Evolutionary conservation across 1,140 invertebrate species (phyloP).

Genomic region (Drosophila parvula): DNA sequence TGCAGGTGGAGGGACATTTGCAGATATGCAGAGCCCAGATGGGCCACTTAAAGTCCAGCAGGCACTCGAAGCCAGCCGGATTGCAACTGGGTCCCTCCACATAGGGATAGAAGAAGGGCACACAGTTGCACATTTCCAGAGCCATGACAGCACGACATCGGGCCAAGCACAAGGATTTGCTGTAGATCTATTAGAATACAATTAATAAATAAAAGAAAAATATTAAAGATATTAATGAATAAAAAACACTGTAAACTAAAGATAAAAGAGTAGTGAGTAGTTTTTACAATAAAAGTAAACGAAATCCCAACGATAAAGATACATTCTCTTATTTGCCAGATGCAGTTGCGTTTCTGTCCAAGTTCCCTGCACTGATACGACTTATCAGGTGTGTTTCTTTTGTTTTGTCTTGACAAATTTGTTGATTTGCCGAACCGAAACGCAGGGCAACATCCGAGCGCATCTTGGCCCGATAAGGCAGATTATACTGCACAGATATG

Average conservation of each 20-base stretch:
- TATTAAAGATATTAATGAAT: background rate
- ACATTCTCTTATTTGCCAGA: background rate
- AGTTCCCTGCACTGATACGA: slow-evolving; percentile 6
- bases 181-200: slow-evolving; percentile 58
- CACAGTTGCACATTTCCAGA: slow-evolving; percentile 82
- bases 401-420: slow-evolving; percentile 30
- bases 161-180: slow-evolving; percentile 74
- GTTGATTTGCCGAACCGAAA: slow-evolving; percentile 37
- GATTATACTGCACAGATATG: background rate
- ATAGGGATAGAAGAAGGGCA: slow-evolving; percentile 81
- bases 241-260: background rate
- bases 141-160: slow-evolving; percentile 80
- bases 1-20: slow-evolving; percentile 81
- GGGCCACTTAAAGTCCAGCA: slow-evolving; percentile 82
- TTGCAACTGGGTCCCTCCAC: slow-evolving; percentile 72
- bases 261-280: background rate
- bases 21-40: slow-evolving; percentile 81
- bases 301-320: background rate
- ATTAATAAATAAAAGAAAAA: background rate
- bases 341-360: background rate
- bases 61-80: slow-evolving; percentile 79
- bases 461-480: slow-evolving; percentile 11
- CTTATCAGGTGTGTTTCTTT: slow-evolving; percentile 21
- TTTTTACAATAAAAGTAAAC: background rate
- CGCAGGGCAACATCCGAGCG: slow-evolving; percentile 23